Evolutionary conservation across 2,888 invertebrate species (phyloP), one percentile per base, ranked within the genome.

Genomic region (Ypsolopha scabrella): DNA sequence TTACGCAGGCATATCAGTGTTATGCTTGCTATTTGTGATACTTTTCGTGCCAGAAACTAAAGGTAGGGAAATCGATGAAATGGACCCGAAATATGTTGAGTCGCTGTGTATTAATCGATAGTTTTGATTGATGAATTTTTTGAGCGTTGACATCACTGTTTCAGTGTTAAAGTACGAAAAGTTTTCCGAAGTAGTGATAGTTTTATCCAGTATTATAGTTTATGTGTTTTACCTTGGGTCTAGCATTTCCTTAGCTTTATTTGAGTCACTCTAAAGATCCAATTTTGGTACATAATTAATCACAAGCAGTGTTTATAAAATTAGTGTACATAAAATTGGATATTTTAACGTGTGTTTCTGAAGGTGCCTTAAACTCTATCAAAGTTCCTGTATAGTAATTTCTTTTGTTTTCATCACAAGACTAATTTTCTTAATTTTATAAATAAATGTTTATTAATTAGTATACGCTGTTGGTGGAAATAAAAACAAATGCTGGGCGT

Each of bases 1-100:
- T 62, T 97, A 96, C 70, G 92, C 94, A 0, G 91, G 91, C 1
- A 90, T 94, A 57, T 93, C 95, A 3, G 90, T 94, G 0, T 85
- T 92, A 52, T 93, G 94, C 52, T 86, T 95, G 8, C 88, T 94
- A 59, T 96, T 96, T 76, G 93, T 96, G 1, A 91, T 93, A 10
- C 89, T 92, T 56, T 93, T 92, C 65, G 94, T 97, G 4, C 96
- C 96, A 1, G 96, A 97, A 80, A 97, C 97, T 7, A 96, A 94
- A 71, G 96, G 96, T 2, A 91, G 93, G 55, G 94, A 95, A 65
- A 89, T 97, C 60, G 95, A 95, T 66, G 95, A 96, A 75, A 95
- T 96, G 90, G 92, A 93, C 66, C 90, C 92, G 2, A 90, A 90
- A 56, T 90, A 90, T 62, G 88, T 89, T 0, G 87, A 86, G 65